These are phyloP conservation scores for Sitodiplosis mosellana DNA, from an alignment of 1,140 invertebrate species.

Conservation along the genomic window DNA sequence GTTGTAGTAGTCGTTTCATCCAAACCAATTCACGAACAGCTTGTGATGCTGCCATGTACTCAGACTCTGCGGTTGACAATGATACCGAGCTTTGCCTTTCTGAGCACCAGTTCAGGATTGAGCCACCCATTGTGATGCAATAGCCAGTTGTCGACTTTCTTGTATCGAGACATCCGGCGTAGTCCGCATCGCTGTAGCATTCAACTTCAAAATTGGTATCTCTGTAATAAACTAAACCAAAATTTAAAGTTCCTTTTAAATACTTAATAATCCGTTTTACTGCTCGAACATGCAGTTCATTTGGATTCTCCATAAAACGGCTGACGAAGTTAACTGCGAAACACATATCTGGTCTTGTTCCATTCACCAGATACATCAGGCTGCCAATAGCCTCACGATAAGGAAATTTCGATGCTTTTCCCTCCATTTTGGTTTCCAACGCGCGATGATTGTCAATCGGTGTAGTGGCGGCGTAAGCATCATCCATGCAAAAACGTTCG, in stretches of 20 bases:
- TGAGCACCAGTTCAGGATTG: slow-evolving; percentile 10
- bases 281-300: slow-evolving; percentile 17
- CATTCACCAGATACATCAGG: slow-evolving; percentile 21
- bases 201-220: background rate
- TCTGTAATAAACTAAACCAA: slow-evolving; percentile 6
- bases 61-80: slow-evolving; percentile 21
- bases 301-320: slow-evolving; percentile 21
- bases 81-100: slow-evolving; percentile 11
- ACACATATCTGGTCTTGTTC: slow-evolving; percentile 23
- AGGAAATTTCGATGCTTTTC: slow-evolving; percentile 4
- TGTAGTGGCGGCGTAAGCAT: slow-evolving; percentile 10
- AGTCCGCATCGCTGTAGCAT: slow-evolving; percentile 19
- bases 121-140: slow-evolving; percentile 5
- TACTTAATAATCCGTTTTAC: slow-evolving; percentile 22
- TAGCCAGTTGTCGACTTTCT: slow-evolving; percentile 18
- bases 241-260: slow-evolving; percentile 22
- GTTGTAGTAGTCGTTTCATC: slow-evolving; percentile 2
- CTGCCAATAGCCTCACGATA: slow-evolving; percentile 22
- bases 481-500: slow-evolving; percentile 14
- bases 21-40: slow-evolving; percentile 11
- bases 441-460: slow-evolving; percentile 6
- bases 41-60: slow-evolving; percentile 18
- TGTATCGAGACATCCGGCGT: slow-evolving; percentile 13
- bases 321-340: slow-evolving; percentile 16
- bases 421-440: background rate